Base-by-base conservation (phyloP, 2,888 invertebrate species). In the Lypha dubia region DNA sequence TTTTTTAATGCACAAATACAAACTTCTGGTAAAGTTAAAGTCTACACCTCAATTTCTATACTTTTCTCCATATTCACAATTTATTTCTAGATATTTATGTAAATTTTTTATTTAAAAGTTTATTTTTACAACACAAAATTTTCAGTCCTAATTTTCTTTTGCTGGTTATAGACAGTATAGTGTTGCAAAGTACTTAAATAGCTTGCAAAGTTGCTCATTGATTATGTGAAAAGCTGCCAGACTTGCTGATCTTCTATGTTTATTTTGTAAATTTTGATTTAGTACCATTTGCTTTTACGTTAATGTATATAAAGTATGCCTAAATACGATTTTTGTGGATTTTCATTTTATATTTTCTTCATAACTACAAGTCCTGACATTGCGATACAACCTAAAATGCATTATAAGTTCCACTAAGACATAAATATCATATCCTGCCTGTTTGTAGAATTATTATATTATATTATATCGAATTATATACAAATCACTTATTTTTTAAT, bases 81-180 rank as follows among this genome's bases (percentile, higher is more conserved):
- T 28, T 75, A 11, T 32, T 46, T 35, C n/a, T 70, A 4, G 11
- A 56, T 53, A 75, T 65, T 35, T 56, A 28, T 28, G 11, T 2
- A 15, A 15, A 24, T 24, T 44, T 56, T 75, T 75, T 75, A 74
- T 75, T 68, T 38, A 75, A 81, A 75, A 81, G 20, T 80, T 32
- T 53, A 46, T 46, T 51, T 62, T 62, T 62, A 15, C 11, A 71
- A 20, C 41, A 62, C 60, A 28, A 32, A 15, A 70, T 75, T 75
- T 24, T 5, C 53, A 62, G 56, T 80, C 60, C 53, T 53, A 5
- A 68, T 75, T 68, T 68, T 68, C 51, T 58, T 68, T 79, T 75
- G 51, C 74, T 75, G 62, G 46, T 51, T 80, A 67, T 74, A 77
- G 76, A 82, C 80, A 22, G 11, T 58, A 11, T 17, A 80, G 84